Base-by-base conservation (phyloP, 2,113 vertebrate genomes). In the Gobio gobio region DNA sequence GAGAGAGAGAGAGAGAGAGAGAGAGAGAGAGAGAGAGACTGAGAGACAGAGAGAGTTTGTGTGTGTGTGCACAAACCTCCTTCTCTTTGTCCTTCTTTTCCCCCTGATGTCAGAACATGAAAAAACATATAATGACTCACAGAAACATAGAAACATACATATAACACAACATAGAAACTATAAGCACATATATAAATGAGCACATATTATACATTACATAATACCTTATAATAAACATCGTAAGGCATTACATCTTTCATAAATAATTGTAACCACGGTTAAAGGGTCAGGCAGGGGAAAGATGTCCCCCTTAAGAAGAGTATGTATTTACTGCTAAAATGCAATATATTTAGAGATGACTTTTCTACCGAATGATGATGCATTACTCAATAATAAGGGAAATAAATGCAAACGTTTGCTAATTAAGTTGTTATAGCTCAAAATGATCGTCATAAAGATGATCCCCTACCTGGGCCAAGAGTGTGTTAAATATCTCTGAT, bases 71-170 rank as follows among this genome's bases (percentile, higher is more conserved):
- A 83, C 87, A 78, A 73, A 88, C 87, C 84, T 88, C 74, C 61
- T 83, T 86, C 61, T 86, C 85, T 75, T 84, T 76, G 76, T 88
- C 84, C 72, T 26, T 81, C 77, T 54, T 84, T 58, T 88, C 81
- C 64, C n/a, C 81, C 87, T 88, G 26, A 66, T 20, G 40, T 36
- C 66, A 82, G 20, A 68, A 83, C 43, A 79, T 59, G 63, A 2
- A 85, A 77, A 76, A 77, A 59, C 40, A 72, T 26, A 86, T 33
- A 29, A 51, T 83, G 70, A 80, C 54, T 26, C 68, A 90, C 54
- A 83, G 18, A 80, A 77, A 78, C 68, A 84, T 29, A 51, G 18
- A 75, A 12, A 75, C n/a, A 63, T 51, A 80, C 12, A 81, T 33
- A 76, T 9, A 16, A 18, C 13, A 83, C n/a, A 74, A 68, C 12